phyloP scores from a whole-genome alignment of 2,888 invertebrate genomes.

The Chelonus formosanus region DNA sequence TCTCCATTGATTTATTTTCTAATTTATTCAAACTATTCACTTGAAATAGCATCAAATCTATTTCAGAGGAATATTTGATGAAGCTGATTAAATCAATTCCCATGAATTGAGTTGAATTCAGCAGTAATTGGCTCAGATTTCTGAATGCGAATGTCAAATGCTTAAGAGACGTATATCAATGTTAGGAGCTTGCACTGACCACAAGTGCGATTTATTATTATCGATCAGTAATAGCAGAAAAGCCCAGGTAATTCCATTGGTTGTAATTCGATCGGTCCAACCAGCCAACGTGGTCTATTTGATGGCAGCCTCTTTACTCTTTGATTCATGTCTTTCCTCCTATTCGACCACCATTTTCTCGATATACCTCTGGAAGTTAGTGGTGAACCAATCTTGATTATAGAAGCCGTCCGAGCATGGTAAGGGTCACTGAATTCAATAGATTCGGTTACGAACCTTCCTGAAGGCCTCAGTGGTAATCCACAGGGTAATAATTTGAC shows the following conservation, averaged over 20 bases:
- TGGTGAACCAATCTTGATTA: slow-evolving; percentile 43
- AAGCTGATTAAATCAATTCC: not conserved
- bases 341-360: slow-evolving; percentile 3
- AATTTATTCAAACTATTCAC: too few relatives aligned
- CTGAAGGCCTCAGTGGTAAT: slow-evolving; percentile 15
- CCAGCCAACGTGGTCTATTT: slow-evolving; percentile 2
- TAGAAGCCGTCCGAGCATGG: slow-evolving; percentile 32
- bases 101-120: slow-evolving; percentile 8
- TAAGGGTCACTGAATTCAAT: slow-evolving; percentile 36
- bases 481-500: slow-evolving; percentile 11
- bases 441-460: slow-evolving; percentile 7
- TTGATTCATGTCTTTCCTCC: slow-evolving; percentile 3
- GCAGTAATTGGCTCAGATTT: slow-evolving; percentile 2
- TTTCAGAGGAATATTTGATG: not conserved
- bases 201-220: not conserved
- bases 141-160: not conserved
- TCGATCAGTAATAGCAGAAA: not conserved
- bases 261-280: slow-evolving; percentile 10
- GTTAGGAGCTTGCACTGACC: slow-evolving; percentile 1
- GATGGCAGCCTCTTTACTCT: slow-evolving; percentile 3
- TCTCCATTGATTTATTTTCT: too few relatives aligned
- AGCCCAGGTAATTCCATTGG: slow-evolving; percentile 8
- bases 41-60: too few relatives aligned
- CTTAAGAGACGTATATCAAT: slow-evolving; percentile 2
- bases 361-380: slow-evolving; percentile 19